phyloP scores from a whole-genome alignment of 2,113 vertebrate genomes.

The Chaetops frenatus region DNA sequence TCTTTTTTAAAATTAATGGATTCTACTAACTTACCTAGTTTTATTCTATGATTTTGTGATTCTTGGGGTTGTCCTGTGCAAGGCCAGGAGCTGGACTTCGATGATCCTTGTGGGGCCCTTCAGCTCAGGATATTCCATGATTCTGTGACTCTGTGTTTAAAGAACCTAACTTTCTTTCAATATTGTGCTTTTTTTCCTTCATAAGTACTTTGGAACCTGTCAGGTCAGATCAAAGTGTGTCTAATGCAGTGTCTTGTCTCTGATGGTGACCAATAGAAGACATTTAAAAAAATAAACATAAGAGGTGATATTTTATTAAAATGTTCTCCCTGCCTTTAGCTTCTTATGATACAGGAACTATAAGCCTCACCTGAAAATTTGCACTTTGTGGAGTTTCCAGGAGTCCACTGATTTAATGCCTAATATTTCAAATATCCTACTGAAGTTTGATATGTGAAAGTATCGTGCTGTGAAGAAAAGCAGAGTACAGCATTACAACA shows the following conservation, averaged over 20 bases:
- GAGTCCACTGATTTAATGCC: not conserved
- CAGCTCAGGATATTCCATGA: not conserved
- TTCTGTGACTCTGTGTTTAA: not conserved
- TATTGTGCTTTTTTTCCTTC: not conserved
- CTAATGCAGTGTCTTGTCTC: not conserved
- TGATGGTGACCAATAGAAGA: not conserved
- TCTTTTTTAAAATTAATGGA: not conserved
- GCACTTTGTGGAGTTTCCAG: not conserved
- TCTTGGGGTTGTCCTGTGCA: not conserved
- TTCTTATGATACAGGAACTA: not conserved
- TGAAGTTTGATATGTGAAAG: not conserved
- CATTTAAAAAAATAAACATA: not conserved
- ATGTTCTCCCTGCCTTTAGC: not conserved
- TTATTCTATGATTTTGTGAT: not conserved
- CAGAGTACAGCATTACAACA: not conserved
- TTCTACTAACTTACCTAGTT: not conserved
- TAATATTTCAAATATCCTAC: not conserved
- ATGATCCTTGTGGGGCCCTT: not conserved
- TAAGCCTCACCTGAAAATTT: not conserved
- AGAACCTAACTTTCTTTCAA: not conserved
- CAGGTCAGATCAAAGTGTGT: not conserved
- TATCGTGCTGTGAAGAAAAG: not conserved
- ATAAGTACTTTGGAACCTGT: not conserved
- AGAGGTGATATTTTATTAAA: not conserved
- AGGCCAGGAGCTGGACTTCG: rapidly evolving